A percentile compares a stretch with the other conserved stretches of the same genome.
Evolutionary conservation across 2,113 vertebrate species (phyloP).

Genomic region (Dinomys branickii): DNA sequence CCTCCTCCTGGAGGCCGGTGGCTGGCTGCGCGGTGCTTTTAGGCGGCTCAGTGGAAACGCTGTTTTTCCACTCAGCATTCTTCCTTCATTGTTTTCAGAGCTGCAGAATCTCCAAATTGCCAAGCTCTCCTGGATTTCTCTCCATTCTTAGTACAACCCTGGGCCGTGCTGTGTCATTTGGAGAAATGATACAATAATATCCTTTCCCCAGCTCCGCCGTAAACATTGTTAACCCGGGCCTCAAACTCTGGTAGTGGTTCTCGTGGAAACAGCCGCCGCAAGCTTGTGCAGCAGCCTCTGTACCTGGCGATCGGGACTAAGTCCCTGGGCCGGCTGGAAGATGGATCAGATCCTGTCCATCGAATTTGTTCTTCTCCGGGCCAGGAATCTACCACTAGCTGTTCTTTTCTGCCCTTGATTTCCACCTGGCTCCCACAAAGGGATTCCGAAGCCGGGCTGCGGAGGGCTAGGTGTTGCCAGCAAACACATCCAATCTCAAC

Average conservation of each 20-base stretch:
- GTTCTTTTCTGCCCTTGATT: not conserved
- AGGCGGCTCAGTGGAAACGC: not conserved
- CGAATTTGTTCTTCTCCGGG: not conserved
- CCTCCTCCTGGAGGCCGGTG: not conserved
- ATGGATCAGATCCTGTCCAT: not conserved
- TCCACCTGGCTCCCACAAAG: conserved; percentile 20
- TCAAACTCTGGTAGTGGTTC: not conserved
- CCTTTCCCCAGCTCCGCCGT: not conserved
- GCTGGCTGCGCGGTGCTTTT: not conserved
- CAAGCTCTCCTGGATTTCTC: not conserved
- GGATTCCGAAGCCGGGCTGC: not conserved
- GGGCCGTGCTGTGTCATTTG: not conserved
- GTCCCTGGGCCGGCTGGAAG: not conserved
- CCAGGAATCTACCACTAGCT: not conserved
- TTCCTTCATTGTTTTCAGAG: not conserved
- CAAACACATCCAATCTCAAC: not conserved
- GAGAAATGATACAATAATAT: not conserved
- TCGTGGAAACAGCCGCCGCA: not conserved
- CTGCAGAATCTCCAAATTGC: not conserved
- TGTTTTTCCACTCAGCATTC: not conserved
- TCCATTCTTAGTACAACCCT: not conserved
- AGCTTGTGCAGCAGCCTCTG: not conserved
- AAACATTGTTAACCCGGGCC: not conserved
- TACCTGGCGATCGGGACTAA: not conserved
- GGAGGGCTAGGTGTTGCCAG: not conserved